Conservation (phyloP, 2,113 vertebrate species). For the Hipposideros armiger region DNA sequence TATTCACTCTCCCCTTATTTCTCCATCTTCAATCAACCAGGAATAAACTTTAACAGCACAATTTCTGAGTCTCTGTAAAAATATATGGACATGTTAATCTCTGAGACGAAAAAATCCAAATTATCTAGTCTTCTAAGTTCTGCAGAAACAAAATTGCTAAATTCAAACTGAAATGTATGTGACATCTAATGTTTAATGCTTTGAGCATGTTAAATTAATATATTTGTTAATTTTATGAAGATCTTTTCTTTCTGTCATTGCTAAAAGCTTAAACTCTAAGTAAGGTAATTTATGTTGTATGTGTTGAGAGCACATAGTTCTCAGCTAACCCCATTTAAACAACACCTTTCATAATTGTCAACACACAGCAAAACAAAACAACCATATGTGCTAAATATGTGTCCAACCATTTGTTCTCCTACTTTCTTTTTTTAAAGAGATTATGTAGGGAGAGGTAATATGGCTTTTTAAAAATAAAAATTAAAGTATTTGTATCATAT, state of each 20-base stretch:
- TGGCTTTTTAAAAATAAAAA: not conserved
- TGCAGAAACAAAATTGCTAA: not conserved
- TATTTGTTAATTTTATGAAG: not conserved
- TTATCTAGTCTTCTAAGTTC: not conserved
- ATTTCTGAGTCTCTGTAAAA: not conserved
- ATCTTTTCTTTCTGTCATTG: not conserved
- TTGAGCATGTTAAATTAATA: not conserved
- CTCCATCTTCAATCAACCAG: not conserved
- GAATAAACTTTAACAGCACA: not conserved
- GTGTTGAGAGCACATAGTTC: not conserved
- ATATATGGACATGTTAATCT: not conserved
- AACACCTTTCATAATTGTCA: not conserved
- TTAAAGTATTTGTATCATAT: not conserved
- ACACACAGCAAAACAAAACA: not conserved
- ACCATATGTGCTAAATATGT: not conserved
- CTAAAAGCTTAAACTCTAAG: not conserved
- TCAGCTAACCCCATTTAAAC: not conserved
- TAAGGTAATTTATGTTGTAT: not conserved
- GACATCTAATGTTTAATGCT: not conserved
- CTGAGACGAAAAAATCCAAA: not conserved
- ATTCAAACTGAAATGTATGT: not conserved
- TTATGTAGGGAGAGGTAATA: not conserved
- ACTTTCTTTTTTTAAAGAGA: not conserved
- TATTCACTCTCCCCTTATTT: not conserved
- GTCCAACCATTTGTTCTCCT: not conserved